These are phyloP conservation scores for Zapornia atra DNA, from an alignment of 2,113 vertebrate genomes.

Conservation along the genomic window DNA sequence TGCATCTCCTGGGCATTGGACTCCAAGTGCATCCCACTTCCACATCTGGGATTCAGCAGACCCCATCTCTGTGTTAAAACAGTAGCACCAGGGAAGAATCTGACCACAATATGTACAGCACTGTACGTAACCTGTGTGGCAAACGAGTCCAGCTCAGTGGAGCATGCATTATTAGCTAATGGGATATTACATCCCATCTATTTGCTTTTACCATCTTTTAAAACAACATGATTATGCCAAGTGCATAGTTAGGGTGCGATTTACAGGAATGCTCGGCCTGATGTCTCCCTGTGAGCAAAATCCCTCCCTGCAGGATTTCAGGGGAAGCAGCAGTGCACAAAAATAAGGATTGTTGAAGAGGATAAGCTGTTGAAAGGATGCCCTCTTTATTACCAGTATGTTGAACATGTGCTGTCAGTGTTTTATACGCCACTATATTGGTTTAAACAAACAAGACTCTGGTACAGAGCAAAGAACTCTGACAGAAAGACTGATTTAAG, in stretches of 20 bases:
- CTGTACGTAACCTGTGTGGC: background rate
- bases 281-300: background rate
- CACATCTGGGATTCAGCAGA: background rate
- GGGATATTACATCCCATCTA: background rate
- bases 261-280: background rate
- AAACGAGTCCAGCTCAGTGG: background rate
- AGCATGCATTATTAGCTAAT: background rate
- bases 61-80: background rate
- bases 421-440: background rate
- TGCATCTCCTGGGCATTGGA: background rate
- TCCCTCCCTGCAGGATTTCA: background rate
- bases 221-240: background rate
- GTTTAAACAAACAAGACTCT: slow-evolving; percentile 27
- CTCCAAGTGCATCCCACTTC: background rate
- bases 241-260: background rate
- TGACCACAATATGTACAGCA: background rate
- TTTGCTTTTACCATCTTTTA: background rate
- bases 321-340: background rate
- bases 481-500: slow-evolving; percentile 17
- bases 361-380: slow-evolving; percentile 3
- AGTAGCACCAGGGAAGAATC: background rate
- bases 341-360: background rate
- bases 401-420: background rate
- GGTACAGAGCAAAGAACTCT: background rate
- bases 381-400: background rate